These are phyloP conservation scores for Myrmophylax atrothorax DNA, from an alignment of 2,113 vertebrate genomes.

Conservation along the genomic window DNA sequence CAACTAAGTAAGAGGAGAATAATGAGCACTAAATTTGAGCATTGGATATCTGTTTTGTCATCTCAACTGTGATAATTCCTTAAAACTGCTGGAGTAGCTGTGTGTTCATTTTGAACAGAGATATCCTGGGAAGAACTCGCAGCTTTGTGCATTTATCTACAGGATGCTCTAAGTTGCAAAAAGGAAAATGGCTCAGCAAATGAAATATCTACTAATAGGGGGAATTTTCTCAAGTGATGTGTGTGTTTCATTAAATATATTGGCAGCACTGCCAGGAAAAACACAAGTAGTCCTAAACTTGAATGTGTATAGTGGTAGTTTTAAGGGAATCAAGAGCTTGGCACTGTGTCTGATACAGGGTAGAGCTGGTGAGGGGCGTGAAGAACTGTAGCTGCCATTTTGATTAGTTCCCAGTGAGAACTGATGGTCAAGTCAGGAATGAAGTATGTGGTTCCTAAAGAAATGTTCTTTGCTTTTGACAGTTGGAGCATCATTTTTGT, in stretches of 20 bases:
- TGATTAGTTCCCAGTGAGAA: neutral
- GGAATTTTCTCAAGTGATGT: neutral
- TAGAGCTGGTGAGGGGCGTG: neutral
- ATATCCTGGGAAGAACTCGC: neutral
- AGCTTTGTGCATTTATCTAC: neutral
- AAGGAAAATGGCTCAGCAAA: neutral
- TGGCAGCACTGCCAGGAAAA: neutral
- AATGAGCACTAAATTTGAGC: neutral
- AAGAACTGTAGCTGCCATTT: neutral
- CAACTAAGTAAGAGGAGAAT: neutral
- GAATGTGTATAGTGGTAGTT: neutral
- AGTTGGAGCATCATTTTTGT: neutral
- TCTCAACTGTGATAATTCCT: neutral
- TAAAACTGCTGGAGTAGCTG: neutral
- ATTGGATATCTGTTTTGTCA: neutral
- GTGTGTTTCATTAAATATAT: neutral
- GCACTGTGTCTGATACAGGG: neutral
- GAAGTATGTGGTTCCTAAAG: neutral
- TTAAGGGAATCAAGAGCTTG: neutral
- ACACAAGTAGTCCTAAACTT: neutral
- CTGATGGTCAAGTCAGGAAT: neutral
- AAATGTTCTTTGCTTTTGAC: neutral
- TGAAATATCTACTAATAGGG: neutral
- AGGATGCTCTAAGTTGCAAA: neutral
- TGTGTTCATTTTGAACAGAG: neutral